These are phyloP conservation scores for Dolichallabes microphthalmus DNA, from an alignment of 2,113 vertebrate genomes.

Conservation along the genomic window DNA sequence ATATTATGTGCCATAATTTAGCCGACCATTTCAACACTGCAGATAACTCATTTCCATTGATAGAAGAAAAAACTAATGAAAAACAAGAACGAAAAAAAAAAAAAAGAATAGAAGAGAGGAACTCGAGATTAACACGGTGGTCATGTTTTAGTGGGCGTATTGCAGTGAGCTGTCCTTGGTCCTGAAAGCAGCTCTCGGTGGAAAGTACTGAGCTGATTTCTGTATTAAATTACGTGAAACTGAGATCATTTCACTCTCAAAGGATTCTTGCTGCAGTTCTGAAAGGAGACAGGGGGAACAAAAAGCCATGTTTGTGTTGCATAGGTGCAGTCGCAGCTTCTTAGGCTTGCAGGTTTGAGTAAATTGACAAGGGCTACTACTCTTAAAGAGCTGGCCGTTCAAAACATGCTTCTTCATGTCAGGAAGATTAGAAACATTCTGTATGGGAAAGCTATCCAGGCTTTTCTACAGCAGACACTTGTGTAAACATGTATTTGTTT, in stretches of 20 bases:
- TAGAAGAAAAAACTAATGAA: not conserved
- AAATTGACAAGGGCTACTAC: slow-evolving; percentile 31
- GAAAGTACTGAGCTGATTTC: slow-evolving; percentile 38
- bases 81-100: not conserved
- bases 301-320: slow-evolving; percentile 13
- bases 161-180: slow-evolving; percentile 48
- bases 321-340: slow-evolving; percentile 12
- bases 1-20: not conserved
- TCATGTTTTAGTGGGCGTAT: not conserved
- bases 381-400: slow-evolving; percentile 32
- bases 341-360: slow-evolving; percentile 16
- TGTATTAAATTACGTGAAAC: slow-evolving; percentile 40
- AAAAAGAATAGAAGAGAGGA: not conserved
- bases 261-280: slow-evolving; percentile 17
- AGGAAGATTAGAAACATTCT: slow-evolving; percentile 21
- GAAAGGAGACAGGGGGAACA: not conserved
- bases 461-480: slow-evolving; percentile 57
- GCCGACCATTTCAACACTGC: not conserved
- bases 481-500: slow-evolving; percentile 47
- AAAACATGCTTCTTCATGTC: slow-evolving; percentile 15
- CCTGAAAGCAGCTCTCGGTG: slow-evolving; percentile 40
- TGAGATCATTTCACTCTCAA: slow-evolving; percentile 31
- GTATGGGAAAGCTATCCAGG: slow-evolving; percentile 41
- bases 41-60: not conserved
- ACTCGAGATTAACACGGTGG: not conserved